Evolutionary conservation across 2,797 vertebrate genomes (phyloP).

Genomic region (Coilia nasus): DNA sequence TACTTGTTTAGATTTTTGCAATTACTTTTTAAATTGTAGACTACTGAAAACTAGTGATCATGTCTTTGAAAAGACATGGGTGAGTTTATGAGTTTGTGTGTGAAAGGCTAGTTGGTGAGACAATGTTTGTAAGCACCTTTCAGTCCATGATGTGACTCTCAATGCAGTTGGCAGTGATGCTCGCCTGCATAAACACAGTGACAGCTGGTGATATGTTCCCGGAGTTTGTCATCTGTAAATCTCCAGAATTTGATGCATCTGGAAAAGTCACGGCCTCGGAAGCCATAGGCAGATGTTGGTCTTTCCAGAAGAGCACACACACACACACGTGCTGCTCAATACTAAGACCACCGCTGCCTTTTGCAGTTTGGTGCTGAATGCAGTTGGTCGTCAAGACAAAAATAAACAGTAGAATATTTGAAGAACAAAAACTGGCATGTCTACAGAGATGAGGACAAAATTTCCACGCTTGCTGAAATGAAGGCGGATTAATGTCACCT

Average conservation of each 20-base stretch:
- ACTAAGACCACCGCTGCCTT: neutral
- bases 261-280: conserved; percentile 49
- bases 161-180: conserved; percentile 25
- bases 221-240: conserved; percentile 49
- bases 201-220: conserved; percentile 62
- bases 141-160: neutral
- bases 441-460: neutral
- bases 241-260: conserved; percentile 53
- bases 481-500: conserved; percentile 8
- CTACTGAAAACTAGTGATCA: too few relatives aligned
- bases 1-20: too few relatives aligned
- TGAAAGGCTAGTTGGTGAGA: neutral
- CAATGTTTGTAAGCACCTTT: neutral
- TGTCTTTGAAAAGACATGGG: too few relatives aligned
- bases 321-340: too few relatives aligned
- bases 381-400: neutral
- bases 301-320: conserved; percentile 47
- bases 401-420: neutral
- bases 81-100: neutral
- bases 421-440: conserved; percentile 45
- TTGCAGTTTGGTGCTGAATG: neutral
- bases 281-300: conserved; percentile 65
- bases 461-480: neutral
- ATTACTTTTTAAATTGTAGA: too few relatives aligned
- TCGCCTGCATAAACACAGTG: conserved; percentile 42